phyloP scores from a whole-genome alignment of 1,140 invertebrate species.

The Physella acuta region DNA sequence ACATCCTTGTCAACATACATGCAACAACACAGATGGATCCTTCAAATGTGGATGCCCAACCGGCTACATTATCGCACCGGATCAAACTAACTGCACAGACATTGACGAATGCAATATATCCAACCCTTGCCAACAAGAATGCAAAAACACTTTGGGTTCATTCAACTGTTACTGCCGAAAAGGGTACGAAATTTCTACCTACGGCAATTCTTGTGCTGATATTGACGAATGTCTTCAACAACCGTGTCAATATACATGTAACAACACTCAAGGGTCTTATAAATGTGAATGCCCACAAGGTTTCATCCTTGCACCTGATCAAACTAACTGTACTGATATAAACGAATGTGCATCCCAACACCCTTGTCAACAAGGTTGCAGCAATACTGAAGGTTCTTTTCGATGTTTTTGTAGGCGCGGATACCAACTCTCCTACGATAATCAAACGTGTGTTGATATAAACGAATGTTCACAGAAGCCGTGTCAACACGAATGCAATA shows the following conservation, averaged over 20 bases:
- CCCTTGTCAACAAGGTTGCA: too few species aligned
- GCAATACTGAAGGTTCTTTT: too few species aligned
- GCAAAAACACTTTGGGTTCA: not conserved
- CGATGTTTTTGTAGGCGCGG: too few species aligned
- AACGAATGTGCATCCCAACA: too few species aligned
- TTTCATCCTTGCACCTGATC: too few species aligned
- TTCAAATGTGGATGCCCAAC: conserved; percentile 28
- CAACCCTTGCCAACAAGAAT: not conserved
- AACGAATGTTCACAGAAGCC: too few species aligned
- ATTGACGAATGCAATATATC: conserved; percentile 32
- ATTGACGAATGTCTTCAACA: not conserved
- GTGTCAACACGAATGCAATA: too few species aligned
- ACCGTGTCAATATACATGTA: not conserved
- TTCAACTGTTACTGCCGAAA: not conserved
- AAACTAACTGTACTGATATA: too few species aligned
- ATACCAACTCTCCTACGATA: too few species aligned
- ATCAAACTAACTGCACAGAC: conserved; percentile 19
- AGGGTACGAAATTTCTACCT: not conserved
- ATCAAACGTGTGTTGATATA: too few species aligned
- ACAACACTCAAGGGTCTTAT: not conserved
- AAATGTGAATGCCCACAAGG: too few species aligned
- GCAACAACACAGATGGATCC: conserved; percentile 16
- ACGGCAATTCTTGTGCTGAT: not conserved
- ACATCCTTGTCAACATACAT: not conserved
- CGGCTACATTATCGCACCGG: conserved; percentile 24